These are phyloP conservation scores for Pseudolaguvia tuberculata DNA, from an alignment of 2,113 vertebrate species.

Conservation along the genomic window DNA sequence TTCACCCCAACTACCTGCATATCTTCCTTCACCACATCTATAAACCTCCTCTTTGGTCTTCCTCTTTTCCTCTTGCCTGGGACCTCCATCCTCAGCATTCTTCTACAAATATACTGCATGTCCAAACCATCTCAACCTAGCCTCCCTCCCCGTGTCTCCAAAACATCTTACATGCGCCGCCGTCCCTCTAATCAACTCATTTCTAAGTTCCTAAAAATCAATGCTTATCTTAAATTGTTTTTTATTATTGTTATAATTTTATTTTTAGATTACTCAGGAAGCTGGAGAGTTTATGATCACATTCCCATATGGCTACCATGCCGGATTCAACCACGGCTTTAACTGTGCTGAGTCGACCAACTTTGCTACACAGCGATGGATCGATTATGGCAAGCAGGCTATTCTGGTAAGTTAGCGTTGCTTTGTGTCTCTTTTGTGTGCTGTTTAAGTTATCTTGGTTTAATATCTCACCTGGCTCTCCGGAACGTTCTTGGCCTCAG, in stretches of 20 bases:
- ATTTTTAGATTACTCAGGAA: slow-evolving; percentile 85
- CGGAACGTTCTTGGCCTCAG: slow-evolving; percentile 56
- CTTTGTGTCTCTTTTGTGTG: background rate
- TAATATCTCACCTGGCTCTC: background rate
- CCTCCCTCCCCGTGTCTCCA: too few relatives aligned
- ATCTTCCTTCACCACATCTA: too few relatives aligned
- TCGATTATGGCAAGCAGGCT: slow-evolving; percentile 94
- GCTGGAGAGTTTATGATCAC: slow-evolving; percentile 95
- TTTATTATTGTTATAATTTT: background rate
- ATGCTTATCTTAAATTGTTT: too few relatives aligned
- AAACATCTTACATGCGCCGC: too few relatives aligned
- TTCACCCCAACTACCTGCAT: too few relatives aligned
- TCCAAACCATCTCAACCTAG: too few relatives aligned
- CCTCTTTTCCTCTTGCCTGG: too few relatives aligned
- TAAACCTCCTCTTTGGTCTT: too few relatives aligned
- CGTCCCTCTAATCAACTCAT: too few relatives aligned
- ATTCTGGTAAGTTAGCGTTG: slow-evolving; percentile 74
- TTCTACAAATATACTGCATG: too few relatives aligned
- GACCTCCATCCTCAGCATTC: too few relatives aligned
- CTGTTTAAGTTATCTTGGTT: background rate
- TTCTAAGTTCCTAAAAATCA: too few relatives aligned
- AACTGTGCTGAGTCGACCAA: slow-evolving; percentile 97
- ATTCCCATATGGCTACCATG: slow-evolving; percentile 93
- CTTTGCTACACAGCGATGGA: slow-evolving; percentile 93
- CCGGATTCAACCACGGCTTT: slow-evolving; percentile 97